phyloP scores from a whole-genome alignment of 2,113 vertebrate genomes.

The Hystrix cristata region DNA sequence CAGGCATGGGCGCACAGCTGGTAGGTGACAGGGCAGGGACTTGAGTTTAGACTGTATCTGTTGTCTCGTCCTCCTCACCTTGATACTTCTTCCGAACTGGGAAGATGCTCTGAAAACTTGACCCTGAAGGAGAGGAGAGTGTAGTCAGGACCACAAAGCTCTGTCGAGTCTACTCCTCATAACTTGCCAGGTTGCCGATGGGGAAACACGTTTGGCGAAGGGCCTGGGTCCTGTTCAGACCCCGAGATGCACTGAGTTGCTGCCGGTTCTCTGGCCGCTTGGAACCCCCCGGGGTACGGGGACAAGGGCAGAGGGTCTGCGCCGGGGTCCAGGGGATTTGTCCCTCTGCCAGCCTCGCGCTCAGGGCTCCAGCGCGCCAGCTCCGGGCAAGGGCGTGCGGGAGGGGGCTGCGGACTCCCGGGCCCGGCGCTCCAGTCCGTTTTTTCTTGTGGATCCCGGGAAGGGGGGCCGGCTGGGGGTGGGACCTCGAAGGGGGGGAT shows the following conservation, averaged over 20 bases:
- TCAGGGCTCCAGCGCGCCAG: background rate
- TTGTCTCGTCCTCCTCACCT: background rate
- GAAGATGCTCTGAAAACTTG: slow-evolving; percentile 44
- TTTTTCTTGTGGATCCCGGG: slow-evolving; percentile 82
- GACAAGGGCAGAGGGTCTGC: background rate
- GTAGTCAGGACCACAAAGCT: background rate
- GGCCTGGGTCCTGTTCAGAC: background rate
- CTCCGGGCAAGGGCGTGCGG: slow-evolving; percentile 34
- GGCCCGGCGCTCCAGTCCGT: slow-evolving; percentile 82
- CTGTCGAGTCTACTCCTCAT: background rate
- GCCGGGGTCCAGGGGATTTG: background rate
- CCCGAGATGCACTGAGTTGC: background rate
- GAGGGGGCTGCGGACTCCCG: slow-evolving; percentile 77
- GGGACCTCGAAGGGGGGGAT: slow-evolving; percentile 80
- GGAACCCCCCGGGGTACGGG: background rate
- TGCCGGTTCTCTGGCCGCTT: background rate
- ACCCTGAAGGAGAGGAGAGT: slow-evolving; percentile 10
- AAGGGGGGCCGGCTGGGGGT: slow-evolving; percentile 80
- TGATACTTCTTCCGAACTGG: background rate
- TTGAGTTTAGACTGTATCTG: background rate
- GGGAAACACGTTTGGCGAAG: slow-evolving; percentile 25
- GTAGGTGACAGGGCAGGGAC: background rate
- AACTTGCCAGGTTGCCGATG: background rate
- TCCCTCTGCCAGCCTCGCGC: background rate
- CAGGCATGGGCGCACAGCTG: slow-evolving; percentile 4